Percentiles rank a stretch among this genome's conserved stretches.
Evolutionary conservation across 2,113 vertebrate genomes (phyloP).

Genomic region (Anguilla rostrata): DNA sequence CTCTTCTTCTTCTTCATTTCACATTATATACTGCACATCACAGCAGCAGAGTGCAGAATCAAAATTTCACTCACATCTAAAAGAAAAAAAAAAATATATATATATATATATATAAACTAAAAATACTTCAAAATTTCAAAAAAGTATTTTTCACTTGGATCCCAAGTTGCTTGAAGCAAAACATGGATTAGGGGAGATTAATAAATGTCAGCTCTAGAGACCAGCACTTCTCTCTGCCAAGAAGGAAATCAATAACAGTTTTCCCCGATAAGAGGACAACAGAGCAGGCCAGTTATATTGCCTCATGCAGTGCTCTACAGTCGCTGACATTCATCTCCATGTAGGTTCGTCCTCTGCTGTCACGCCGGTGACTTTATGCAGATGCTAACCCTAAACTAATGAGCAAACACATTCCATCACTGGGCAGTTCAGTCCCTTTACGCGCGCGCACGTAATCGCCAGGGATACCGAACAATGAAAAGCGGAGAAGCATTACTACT

Average conservation of each 20-base stretch:
- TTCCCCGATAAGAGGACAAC: background rate
- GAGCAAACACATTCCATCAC: background rate
- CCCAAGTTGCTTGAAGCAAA: constrained; percentile 3
- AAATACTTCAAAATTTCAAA: background rate
- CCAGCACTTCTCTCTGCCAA: constrained; percentile 1
- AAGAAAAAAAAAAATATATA: background rate
- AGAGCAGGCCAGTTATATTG: background rate
- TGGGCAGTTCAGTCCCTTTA: background rate
- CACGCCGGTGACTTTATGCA: background rate
- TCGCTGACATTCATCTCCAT: background rate
- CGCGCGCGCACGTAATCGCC: background rate
- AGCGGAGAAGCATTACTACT: background rate
- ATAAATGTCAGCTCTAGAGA: constrained; percentile 1
- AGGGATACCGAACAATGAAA: background rate
- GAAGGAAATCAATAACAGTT: constrained; percentile 2
- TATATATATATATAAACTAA: background rate
- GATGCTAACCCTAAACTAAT: background rate
- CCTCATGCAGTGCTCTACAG: background rate
- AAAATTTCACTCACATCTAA: background rate
- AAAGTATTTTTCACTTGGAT: constrained; percentile 2
- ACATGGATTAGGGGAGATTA: constrained; percentile 11
- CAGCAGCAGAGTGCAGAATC: no score
- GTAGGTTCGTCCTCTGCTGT: background rate
- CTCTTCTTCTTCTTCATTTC: background rate
- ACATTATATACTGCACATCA: no score